Evolutionary conservation across 2,888 invertebrate species (phyloP), one percentile per base, ranked within the genome.

Genomic region (Luperina testacea): DNA sequence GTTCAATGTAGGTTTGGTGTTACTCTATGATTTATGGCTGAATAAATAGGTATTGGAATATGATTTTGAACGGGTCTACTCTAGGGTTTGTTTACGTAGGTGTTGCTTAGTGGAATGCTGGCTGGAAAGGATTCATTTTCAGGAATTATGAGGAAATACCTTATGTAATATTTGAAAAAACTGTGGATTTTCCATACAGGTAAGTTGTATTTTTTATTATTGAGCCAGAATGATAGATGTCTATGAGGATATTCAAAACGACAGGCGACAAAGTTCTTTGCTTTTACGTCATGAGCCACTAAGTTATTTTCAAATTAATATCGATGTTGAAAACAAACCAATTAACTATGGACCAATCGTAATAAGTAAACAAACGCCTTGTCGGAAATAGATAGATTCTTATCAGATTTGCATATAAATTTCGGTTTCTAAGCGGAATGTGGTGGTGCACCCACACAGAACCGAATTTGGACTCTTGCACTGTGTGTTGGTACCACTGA

Each of bases 401-500:
- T 88, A 82, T 90, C 87, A 83, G 85, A 90, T 83, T 86, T 82
- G 78, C 82, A 82, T 81, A 85, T 75, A 84, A 24, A 85, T 82
- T 85, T 85, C 81, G 82, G 81, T 83, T 90, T 86, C 85, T 86
- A 88, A 85, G 83, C 72, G 73, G 85, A 85, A 83, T 83, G 78
- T 80, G 79, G 80, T 64, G 81, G 81, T 85, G 88, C 90, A 93
- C 92, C 92, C 92, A 95, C 93, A 93, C 91, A 91, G 89, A 90
- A 90, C 92, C 92, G 93, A 94, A 95, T 96, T 96, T 94, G 94
- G 95, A 93, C 93, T 94, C 92, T 93, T 93, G 93, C 93, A 95
- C 93, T 93, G 92, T 95, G 93, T 95, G 96, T 95, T 95, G 94
- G 95, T 95, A 97, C 94, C 95, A 96, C 96, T 96, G 97, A 96